Evolutionary conservation across 53 echinoderm and acorn worm species (phyloP).

Genomic region (Temnopleurus reevesii): DNA sequence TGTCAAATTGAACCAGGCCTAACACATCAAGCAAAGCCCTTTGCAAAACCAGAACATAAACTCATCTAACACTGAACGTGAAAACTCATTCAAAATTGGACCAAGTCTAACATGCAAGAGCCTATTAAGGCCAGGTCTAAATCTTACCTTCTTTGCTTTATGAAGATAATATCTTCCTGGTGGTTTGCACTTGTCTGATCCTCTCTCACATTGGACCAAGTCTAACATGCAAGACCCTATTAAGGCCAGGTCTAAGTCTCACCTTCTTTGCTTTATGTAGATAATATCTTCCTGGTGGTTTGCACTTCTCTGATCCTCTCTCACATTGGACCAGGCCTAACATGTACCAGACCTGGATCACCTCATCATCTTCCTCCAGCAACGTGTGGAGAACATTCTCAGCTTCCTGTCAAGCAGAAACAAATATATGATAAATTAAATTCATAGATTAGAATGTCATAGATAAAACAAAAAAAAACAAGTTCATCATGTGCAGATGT

Average conservation of each 20-base stretch:
- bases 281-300: slow-evolving; percentile 84
- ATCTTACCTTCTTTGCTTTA: slow-evolving; percentile 77
- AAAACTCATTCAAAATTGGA: too few relatives aligned
- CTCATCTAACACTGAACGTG: too few relatives aligned
- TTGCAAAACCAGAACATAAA: too few relatives aligned
- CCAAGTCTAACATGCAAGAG: too few relatives aligned
- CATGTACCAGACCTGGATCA: slow-evolving; percentile 97
- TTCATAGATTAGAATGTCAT: too few relatives aligned
- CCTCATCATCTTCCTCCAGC: slow-evolving; percentile 90
- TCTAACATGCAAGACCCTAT: slow-evolving; percentile 87
- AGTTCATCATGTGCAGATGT: too few relatives aligned
- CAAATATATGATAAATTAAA: neutral
- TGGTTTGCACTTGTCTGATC: slow-evolving; percentile 65
- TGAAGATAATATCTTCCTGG: slow-evolving; percentile 77
- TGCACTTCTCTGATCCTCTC: slow-evolving; percentile 66
- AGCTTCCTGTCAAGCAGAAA: slow-evolving; percentile 65
- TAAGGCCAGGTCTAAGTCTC: neutral
- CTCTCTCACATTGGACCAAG: slow-evolving; percentile 67
- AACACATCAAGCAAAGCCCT: too few relatives aligned
- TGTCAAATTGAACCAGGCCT: slow-evolving; percentile 77
- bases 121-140: neutral
- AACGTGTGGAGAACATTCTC: slow-evolving; percentile 77
- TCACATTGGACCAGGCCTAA: slow-evolving; percentile 80
- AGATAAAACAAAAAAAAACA: too few relatives aligned
- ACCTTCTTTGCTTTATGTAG: slow-evolving; percentile 91